A percentile compares a stretch with the other conserved stretches of the same genome.
Evolutionary conservation across 2,113 vertebrate species (phyloP).

Genomic region (Felis chaus): DNA sequence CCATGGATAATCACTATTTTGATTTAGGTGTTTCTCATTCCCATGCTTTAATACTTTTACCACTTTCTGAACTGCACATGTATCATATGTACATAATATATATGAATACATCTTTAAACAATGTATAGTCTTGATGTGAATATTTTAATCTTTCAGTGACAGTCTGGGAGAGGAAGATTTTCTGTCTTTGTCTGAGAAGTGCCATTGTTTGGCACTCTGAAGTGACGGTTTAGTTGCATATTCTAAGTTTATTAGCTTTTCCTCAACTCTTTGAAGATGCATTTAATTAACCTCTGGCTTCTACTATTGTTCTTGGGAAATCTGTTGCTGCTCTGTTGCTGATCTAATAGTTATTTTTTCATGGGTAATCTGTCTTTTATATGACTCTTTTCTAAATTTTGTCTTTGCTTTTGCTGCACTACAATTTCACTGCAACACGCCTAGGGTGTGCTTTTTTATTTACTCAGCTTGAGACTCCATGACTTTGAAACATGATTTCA

Average conservation of each 20-base stretch:
- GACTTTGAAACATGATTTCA: neutral
- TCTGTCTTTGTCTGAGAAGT: neutral
- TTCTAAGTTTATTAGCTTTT: neutral
- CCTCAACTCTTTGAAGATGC: neutral
- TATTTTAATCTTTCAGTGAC: neutral
- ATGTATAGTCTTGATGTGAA: neutral
- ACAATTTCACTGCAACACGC: neutral
- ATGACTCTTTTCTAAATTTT: constrained; percentile 30
- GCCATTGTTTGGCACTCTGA: neutral
- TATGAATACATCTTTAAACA: neutral
- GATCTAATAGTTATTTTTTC: neutral
- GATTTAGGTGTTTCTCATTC: neutral
- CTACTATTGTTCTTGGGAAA: neutral
- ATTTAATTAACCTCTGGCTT: neutral
- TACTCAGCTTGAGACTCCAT: neutral
- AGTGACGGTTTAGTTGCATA: neutral
- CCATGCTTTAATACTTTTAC: neutral
- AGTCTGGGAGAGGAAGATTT: neutral
- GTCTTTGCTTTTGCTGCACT: neutral
- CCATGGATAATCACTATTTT: neutral
- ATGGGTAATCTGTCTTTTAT: neutral
- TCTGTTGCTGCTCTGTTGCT: neutral
- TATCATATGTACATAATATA: neutral
- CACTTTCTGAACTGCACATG: neutral
- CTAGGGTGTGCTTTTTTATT: neutral